A percentile compares a stretch with the other conserved stretches of the same genome.
Conservation (phyloP, 2,888 invertebrate species). For the Atrina japonica region DNA sequence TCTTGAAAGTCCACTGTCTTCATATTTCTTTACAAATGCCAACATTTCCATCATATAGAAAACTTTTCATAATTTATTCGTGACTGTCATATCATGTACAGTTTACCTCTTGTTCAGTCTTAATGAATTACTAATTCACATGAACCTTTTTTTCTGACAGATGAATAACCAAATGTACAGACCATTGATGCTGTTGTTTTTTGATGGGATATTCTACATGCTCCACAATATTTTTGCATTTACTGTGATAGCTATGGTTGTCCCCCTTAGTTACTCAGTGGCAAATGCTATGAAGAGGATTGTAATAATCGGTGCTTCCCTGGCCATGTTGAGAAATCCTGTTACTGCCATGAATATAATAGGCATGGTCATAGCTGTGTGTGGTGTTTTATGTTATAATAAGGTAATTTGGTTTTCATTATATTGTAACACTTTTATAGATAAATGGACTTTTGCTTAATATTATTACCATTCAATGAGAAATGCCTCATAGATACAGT, state of each 20-base stretch:
- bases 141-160: conserved; percentile 65
- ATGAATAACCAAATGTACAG: conserved; percentile 67
- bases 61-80: too few relatives aligned
- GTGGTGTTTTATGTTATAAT: conserved; percentile 95
- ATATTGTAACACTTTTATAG: too few relatives aligned
- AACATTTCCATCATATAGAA: too few relatives aligned
- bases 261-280: conserved; percentile 97
- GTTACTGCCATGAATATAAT: conserved; percentile 92
- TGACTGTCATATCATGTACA: too few relatives aligned
- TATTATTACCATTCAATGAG: too few relatives aligned
- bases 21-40: too few relatives aligned
- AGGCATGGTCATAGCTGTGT: conserved; percentile 94
- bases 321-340: conserved; percentile 93
- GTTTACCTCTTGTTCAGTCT: too few relatives aligned
- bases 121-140: too few relatives aligned
- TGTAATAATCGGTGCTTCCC: conserved; percentile 91
- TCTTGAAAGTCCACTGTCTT: too few relatives aligned
- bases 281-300: conserved; percentile 97
- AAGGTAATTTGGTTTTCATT: conserved; percentile 83
- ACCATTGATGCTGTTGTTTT: conserved; percentile 83
- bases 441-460: too few relatives aligned
- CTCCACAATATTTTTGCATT: conserved; percentile 97
- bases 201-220: conserved; percentile 95
- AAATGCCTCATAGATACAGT: too few relatives aligned
- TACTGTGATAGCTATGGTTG: conserved; percentile 92